Evolutionary conservation across 2,888 invertebrate genomes (phyloP).

Genomic region (Clitarchus hookeri): DNA sequence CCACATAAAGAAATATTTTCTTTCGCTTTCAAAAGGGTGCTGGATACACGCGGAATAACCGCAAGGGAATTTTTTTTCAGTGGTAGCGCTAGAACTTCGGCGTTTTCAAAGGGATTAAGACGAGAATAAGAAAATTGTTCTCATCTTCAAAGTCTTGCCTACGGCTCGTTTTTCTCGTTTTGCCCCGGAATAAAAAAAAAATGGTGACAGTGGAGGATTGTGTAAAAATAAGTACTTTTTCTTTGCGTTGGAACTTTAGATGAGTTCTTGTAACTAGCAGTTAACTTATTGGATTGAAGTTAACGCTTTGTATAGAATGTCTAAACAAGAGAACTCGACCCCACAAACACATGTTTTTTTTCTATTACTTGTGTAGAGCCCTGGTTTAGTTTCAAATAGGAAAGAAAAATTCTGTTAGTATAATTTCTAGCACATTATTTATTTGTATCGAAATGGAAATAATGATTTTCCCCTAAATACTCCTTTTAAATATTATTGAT

Average conservation of each 20-base stretch:
- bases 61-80: neutral
- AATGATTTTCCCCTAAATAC: too few species aligned
- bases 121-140: neutral
- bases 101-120: neutral
- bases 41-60: neutral
- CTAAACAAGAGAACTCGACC: too few species aligned
- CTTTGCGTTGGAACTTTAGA: neutral
- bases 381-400: too few species aligned
- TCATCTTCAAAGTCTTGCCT: neutral
- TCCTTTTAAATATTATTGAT: too few species aligned
- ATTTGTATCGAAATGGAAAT: too few species aligned
- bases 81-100: neutral
- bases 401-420: too few species aligned
- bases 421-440: too few species aligned
- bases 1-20: neutral
- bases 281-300: too few species aligned
- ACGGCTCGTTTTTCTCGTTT: neutral
- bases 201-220: neutral
- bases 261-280: neutral
- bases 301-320: too few species aligned
- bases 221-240: neutral
- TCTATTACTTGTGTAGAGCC: too few species aligned
- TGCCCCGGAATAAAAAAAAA: neutral
- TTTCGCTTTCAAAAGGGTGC: neutral
- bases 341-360: too few species aligned